These are phyloP conservation scores for Condylura cristata DNA, from an alignment of 2,113 vertebrate genomes.

Conservation along the genomic window DNA sequence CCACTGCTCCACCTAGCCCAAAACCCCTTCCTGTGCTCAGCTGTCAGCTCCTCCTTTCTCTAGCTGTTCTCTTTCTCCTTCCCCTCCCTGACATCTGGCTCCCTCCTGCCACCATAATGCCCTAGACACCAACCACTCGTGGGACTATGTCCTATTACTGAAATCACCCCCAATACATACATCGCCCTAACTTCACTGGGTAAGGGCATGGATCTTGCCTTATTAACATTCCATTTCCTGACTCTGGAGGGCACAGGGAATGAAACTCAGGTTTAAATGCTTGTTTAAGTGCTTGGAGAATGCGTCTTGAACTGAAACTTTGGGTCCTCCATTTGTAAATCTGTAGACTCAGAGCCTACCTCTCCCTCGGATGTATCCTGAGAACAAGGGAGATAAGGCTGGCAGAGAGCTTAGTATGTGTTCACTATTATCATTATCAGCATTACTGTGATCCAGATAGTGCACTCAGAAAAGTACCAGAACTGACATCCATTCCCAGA, in stretches of 20 bases:
- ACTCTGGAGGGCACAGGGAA: background rate
- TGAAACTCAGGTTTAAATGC: background rate
- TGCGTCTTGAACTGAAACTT: background rate
- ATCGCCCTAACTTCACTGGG: background rate
- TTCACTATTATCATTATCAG: background rate
- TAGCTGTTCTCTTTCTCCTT: background rate
- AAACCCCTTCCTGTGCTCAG: background rate
- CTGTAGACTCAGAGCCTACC: background rate
- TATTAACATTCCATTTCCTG: background rate
- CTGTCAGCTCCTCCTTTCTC: background rate
- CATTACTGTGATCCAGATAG: background rate
- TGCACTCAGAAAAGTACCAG: background rate
- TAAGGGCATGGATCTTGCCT: background rate
- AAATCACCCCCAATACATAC: accelerated
- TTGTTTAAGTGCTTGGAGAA: background rate
- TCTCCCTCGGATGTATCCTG: background rate
- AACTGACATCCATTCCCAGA: background rate
- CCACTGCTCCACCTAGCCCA: background rate
- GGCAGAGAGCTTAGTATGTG: background rate
- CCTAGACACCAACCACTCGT: background rate
- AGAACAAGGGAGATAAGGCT: background rate
- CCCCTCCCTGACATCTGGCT: background rate
- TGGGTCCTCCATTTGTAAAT: background rate
- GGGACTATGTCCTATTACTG: background rate
- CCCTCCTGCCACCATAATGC: background rate